phyloP scores from a whole-genome alignment of 2,113 vertebrate genomes.

The Caretta caretta region DNA sequence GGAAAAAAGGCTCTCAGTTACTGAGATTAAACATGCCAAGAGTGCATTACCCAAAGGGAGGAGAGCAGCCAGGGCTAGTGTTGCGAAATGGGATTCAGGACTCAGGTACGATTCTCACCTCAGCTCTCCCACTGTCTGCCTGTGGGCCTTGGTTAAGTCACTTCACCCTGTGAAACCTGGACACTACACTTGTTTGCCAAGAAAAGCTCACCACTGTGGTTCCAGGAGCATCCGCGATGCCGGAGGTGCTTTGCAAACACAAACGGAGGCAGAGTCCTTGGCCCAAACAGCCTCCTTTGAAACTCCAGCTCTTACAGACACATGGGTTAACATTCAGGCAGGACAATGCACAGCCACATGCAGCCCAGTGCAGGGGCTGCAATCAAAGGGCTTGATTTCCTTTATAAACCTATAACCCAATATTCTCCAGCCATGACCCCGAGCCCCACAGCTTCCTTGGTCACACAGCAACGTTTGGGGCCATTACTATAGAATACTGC shows the following conservation, averaged over 20 bases:
- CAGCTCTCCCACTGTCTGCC: neutral
- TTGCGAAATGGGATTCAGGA: neutral
- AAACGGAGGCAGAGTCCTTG: neutral
- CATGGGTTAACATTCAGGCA: neutral
- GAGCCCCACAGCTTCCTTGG: neutral
- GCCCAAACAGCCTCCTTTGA: neutral
- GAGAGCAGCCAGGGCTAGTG: neutral
- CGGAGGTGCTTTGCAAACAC: neutral
- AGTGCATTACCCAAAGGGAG: neutral
- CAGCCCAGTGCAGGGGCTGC: neutral
- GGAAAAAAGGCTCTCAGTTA: rapidly evolving
- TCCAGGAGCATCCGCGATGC: neutral
- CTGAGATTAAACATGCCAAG: neutral
- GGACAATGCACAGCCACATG: neutral
- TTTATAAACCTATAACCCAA: conserved; percentile 29
- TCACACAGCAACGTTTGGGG: neutral
- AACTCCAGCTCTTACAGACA: neutral
- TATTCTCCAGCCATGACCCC: neutral
- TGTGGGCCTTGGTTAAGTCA: neutral
- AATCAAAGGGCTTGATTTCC: neutral
- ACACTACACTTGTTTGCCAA: neutral
- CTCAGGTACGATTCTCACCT: neutral
- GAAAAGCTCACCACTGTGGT: neutral
- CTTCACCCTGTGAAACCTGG: neutral
- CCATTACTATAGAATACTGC: neutral